Evolutionary conservation across 2,113 vertebrate genomes (phyloP).

Genomic region (Recurvirostra avosetta): DNA sequence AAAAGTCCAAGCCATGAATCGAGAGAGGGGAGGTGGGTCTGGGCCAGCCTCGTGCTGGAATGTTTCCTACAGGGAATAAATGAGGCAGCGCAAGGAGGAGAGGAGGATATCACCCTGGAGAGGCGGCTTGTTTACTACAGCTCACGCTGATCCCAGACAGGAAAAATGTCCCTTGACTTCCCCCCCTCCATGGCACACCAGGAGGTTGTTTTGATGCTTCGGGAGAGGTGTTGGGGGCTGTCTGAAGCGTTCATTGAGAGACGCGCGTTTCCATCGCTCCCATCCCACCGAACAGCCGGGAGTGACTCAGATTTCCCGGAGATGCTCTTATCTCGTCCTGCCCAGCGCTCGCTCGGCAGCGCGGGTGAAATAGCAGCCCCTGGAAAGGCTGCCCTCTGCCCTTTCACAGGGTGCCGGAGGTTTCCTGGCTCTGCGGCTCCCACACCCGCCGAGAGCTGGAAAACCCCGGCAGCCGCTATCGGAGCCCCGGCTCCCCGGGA

Average conservation of each 20-base stretch:
- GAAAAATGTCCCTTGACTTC: not conserved
- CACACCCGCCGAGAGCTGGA: too few relatives aligned
- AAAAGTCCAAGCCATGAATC: not conserved
- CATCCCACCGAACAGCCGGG: not conserved
- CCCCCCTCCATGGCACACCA: not conserved
- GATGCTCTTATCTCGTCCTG: conserved; percentile 28
- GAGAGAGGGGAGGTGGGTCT: not conserved
- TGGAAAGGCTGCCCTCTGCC: not conserved
- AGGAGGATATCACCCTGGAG: not conserved
- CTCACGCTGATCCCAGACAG: not conserved
- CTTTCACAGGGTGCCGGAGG: not conserved
- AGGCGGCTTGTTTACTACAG: not conserved
- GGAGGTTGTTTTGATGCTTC: not conserved
- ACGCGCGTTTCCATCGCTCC: not conserved
- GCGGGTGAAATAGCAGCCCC: not conserved
- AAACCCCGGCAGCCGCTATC: too few relatives aligned
- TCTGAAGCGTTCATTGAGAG: not conserved
- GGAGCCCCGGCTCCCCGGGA: too few relatives aligned
- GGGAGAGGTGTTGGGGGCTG: not conserved
- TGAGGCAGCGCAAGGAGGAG: not conserved
- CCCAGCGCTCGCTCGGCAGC: not conserved
- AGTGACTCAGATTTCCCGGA: conserved; percentile 29
- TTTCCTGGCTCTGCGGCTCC: not conserved
- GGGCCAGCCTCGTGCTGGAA: rapidly evolving
- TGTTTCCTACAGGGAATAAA: rapidly evolving